Base-by-base conservation (phyloP, 1,140 invertebrate species). In the Ericerus pela region DNA sequence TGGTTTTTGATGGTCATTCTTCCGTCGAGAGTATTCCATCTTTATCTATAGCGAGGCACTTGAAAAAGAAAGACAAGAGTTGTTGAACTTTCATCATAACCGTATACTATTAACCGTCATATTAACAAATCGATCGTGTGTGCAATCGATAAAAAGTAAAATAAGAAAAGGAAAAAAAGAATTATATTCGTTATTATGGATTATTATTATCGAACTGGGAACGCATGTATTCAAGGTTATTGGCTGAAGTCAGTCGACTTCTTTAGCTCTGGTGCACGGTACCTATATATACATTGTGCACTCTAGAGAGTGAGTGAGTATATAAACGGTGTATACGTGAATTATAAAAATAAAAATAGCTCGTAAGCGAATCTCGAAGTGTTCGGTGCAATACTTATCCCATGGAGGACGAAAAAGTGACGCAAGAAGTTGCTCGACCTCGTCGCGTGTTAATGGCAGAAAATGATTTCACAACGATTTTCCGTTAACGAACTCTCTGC, bases 321-420 rank as follows among this genome's bases (percentile, higher is more conserved):
- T n/a, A n/a, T n/a, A n/a, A n/a, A n/a, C n/a, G n/a, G n/a, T n/a
- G n/a, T n/a, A n/a, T n/a, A n/a, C 20, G 20, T 18, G 36, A 16
- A 24, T 24, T 12, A 24, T 47, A 47, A 24, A 47, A 8, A 47
- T 47, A 47, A 47, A 47, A 47, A 47, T 47, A 47, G 41, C 41
- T 47, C 41, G 41, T 47, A 47, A 47, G 26, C 41, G 41, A 47
- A 47, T 47, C 41, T n/a, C 41, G 20, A 24, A 24, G 26, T 18
- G 22, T 10, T 47, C 41, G 41, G 41, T 47, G 41, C 41, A 47
- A 47, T 47, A 47, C 41, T 47, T 47, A 47, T 47, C 41, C 41
- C 41, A 47, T 47, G 16, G 41, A 47, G 41, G 41, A 47, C 41
- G 41, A 47, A 47, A 47, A 47, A n/a, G n/a, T 47, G 22, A 47